Conservation (phyloP, 2,113 vertebrate species). For the Macquaria ambigua region DNA sequence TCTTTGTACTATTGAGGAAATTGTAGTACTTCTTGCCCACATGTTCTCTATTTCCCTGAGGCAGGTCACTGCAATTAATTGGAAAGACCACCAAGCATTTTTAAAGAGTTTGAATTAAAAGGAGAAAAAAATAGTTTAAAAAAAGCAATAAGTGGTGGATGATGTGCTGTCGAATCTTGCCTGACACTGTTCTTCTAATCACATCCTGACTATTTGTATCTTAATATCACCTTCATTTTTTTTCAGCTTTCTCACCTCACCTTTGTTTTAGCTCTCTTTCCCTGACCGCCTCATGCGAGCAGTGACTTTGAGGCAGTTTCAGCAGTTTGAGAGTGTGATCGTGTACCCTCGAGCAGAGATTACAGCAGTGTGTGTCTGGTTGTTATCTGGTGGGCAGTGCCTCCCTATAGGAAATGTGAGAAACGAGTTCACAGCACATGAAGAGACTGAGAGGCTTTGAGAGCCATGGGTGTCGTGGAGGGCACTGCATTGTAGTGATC, state of each 20-base stretch:
- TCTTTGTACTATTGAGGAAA: neutral
- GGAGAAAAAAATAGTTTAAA: neutral
- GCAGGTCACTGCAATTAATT: neutral
- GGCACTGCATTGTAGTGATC: conserved; percentile 6
- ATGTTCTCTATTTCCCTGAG: neutral
- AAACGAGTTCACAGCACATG: conserved; percentile 8
- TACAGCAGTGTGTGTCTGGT: conserved; percentile 41
- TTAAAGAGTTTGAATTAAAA: neutral
- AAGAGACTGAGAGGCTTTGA: neutral
- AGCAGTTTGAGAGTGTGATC: conserved; percentile 21
- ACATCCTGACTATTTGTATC: conserved; percentile 3
- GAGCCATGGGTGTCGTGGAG: neutral
- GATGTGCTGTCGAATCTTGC: neutral
- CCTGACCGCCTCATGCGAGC: conserved; percentile 21
- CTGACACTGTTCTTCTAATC: conserved; percentile 18
- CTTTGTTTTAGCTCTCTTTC: conserved; percentile 37
- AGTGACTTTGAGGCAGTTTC: conserved; percentile 49
- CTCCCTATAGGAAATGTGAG: conserved; percentile 21
- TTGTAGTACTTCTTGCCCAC: neutral
- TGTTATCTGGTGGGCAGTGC: conserved; percentile 30
- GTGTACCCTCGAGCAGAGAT: conserved; percentile 49
- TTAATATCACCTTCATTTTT: neutral
- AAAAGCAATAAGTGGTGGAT: neutral
- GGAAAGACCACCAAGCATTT: neutral
- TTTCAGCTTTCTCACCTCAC: conserved; percentile 12